Base-by-base conservation (phyloP, 2,888 invertebrate genomes). In the Caenorhabditis plicata region DNA sequence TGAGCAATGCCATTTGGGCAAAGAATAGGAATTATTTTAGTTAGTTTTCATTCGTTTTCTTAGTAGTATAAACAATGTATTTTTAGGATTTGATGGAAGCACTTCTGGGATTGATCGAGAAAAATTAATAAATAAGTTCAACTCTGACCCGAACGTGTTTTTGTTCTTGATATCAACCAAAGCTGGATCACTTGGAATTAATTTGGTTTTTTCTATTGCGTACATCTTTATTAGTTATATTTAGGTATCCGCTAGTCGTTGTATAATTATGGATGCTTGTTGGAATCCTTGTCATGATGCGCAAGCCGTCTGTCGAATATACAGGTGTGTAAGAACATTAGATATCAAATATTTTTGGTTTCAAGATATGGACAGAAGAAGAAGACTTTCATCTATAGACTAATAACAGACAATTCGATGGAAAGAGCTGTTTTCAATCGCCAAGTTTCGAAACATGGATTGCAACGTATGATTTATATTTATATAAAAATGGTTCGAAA, bases 391-490 rank as follows among this genome's bases (percentile, higher is more conserved):
- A 92, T 98, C 4, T 98, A 96, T 82, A 87, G 96, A 33, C 87
- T 98, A 57, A 93, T 98, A 4, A 93, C 93, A 82, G 96, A 98
- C 82, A 92, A 92, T 82, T 93, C 92, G 71, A 85, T 98, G 68
- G 98, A 98, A 81, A 91, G 93, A 83, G 92, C 93, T 83, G 98
- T 98, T 65, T 98, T 96, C 82, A 96, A 98, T 81, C 85, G 98
- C 25, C 98, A 98, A 85, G 91, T 98, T 64, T 93, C 91, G 82
- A 96, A 96, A 81, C 93, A 95, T 83, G 95, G 95, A 54, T 93
- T 96, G 90, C 90, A 95, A 38, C 72, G 75, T 77, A 20, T 53
- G 66, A 53, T 32, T 42, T 36, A 31, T 36, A 11, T 23, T 9
- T 9, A 26, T 27, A 27, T 25, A 22, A 46, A 41, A 39, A 4